Evolutionary conservation across 2,797 vertebrate genomes (phyloP).

Genomic region (Ctenochaetus hawaiiensis): DNA sequence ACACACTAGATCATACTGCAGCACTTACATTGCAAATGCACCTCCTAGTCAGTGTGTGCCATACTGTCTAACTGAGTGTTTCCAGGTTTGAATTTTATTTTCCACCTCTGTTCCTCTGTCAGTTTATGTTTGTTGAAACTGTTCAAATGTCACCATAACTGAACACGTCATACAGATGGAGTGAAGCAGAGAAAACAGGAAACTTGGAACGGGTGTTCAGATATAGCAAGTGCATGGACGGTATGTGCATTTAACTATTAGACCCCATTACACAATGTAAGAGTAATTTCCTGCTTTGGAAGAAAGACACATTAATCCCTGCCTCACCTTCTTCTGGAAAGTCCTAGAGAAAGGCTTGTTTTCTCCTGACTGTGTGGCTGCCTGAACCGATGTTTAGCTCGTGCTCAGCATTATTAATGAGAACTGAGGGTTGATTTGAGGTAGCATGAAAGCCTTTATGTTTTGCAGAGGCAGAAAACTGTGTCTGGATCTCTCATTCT

Average conservation of each 20-base stretch:
- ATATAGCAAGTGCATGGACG: slow-evolving; percentile 3
- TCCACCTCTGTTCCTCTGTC: not conserved
- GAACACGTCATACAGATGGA: not conserved
- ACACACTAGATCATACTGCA: no score
- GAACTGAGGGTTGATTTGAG: slow-evolving; percentile 13
- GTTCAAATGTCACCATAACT: not conserved
- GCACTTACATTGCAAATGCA: not conserved
- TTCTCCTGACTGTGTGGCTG: not conserved
- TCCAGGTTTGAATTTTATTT: not conserved
- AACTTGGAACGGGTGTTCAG: slow-evolving; percentile 10
- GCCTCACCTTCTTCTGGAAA: slow-evolving; percentile 62
- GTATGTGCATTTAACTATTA: slow-evolving; percentile 33
- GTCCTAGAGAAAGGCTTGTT: not conserved
- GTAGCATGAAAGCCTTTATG: not conserved
- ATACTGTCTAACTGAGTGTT: not conserved
- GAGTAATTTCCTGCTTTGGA: not conserved
- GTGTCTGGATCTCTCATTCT: slow-evolving; percentile 73
- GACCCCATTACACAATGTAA: not conserved
- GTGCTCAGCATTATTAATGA: slow-evolving; percentile 14
- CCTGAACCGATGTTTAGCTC: slow-evolving; percentile 11
- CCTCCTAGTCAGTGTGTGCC: not conserved
- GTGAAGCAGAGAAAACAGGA: slow-evolving; percentile 23
- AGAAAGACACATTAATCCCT: slow-evolving; percentile 20
- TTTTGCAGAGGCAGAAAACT: slow-evolving; percentile 28
- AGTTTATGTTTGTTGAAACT: not conserved